Evolutionary conservation across 37 sponge, comb jelly and placozoan species (phyloP).

Genomic region (Petrosia ficiformis): DNA sequence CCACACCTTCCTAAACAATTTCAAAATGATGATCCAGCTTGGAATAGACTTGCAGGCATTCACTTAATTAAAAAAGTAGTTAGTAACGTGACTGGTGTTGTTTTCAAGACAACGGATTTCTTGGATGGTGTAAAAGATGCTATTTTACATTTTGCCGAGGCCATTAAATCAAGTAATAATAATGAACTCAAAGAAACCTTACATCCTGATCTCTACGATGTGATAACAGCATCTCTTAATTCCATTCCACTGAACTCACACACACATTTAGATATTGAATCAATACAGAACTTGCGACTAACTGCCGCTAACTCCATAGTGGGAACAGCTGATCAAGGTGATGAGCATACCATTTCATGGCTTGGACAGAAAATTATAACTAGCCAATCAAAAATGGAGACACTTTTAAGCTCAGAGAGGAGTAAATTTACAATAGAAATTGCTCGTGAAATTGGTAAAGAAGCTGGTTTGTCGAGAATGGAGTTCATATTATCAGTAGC

Average conservation of each 20-base stretch:
- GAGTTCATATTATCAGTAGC: slow-evolving; percentile 39
- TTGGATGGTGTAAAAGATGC: slow-evolving; percentile 29
- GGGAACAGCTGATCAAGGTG: slow-evolving; percentile 38
- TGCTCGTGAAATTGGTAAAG: slow-evolving; percentile 27
- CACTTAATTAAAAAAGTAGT: slow-evolving; percentile 24
- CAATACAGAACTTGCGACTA: slow-evolving; percentile 13
- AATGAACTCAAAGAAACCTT: slow-evolving; percentile 11
- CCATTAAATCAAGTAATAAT: not conserved
- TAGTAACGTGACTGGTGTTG: not conserved
- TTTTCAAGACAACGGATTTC: slow-evolving; percentile 24
- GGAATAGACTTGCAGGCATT: slow-evolving; percentile 27
- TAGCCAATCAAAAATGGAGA: slow-evolving; percentile 17
- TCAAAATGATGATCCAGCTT: slow-evolving; percentile 1
- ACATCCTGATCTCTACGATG: slow-evolving; percentile 16
- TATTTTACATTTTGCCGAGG: slow-evolving; percentile 8
- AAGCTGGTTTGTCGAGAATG: slow-evolving; percentile 29
- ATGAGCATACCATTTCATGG: slow-evolving; percentile 43
- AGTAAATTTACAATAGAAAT: slow-evolving; percentile 22
- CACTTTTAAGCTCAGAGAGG: not conserved
- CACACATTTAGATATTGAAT: slow-evolving; percentile 31
- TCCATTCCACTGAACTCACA: not conserved
- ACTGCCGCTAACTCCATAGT: slow-evolving; percentile 8
- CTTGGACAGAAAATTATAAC: slow-evolving; percentile 55
- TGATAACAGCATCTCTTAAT: slow-evolving; percentile 8
- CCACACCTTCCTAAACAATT: slow-evolving; percentile 6